Evolutionary conservation across 2,113 vertebrate species (phyloP).

Genomic region (Herpetotheres cachinnans): DNA sequence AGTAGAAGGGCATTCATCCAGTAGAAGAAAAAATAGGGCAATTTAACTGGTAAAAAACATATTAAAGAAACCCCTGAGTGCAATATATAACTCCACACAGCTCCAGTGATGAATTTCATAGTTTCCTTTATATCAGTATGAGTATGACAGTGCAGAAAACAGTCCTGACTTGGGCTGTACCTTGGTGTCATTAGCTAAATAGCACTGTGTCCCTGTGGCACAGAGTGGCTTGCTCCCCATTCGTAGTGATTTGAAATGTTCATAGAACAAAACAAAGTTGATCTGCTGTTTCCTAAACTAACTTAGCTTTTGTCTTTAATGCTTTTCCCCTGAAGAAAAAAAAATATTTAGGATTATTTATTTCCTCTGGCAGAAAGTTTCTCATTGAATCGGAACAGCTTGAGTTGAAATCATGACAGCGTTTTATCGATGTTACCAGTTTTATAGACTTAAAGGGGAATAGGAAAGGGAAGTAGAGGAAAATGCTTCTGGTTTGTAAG

Average conservation of each 20-base stretch:
- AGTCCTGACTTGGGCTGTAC: not conserved
- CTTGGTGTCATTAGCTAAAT: not conserved
- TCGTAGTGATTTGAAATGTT: not conserved
- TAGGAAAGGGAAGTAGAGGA: not conserved
- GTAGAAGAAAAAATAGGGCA: not conserved
- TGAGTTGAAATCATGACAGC: not conserved
- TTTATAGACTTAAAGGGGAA: not conserved
- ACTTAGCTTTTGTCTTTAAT: not conserved
- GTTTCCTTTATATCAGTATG: not conserved
- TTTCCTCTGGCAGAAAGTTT: not conserved
- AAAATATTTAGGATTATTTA: not conserved
- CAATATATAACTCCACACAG: not conserved
- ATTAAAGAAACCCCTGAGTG: not conserved
- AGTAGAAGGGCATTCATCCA: not conserved
- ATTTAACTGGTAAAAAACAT: not conserved
- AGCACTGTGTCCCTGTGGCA: not conserved
- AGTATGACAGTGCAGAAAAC: not conserved
- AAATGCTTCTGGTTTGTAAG: not conserved
- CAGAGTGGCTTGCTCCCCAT: not conserved
- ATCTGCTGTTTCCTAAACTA: not conserved
- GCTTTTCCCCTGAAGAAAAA: not conserved
- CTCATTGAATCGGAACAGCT: not conserved
- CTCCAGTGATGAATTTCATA: not conserved
- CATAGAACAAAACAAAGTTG: not conserved
- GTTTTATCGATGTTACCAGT: not conserved